Evolutionary conservation across 2,888 invertebrate genomes (phyloP).

Genomic region (Eilema griseolum): DNA sequence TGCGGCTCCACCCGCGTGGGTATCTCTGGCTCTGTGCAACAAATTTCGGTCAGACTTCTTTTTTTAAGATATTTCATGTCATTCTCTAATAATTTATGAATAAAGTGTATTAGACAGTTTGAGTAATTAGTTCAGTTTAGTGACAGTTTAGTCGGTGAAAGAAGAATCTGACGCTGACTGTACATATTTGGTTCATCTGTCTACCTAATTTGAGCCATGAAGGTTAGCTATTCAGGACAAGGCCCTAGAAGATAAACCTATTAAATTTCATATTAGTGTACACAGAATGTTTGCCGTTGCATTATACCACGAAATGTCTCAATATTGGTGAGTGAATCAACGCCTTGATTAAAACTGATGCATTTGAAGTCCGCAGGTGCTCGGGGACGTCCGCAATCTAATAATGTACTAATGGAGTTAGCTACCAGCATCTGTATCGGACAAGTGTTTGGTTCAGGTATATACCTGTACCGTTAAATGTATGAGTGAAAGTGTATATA

Average conservation of each 20-base stretch:
- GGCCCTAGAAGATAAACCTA: not conserved
- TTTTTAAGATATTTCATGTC: too few species aligned
- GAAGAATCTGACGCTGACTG: not conserved
- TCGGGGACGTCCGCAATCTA: conserved; percentile 42
- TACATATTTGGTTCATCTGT: not conserved
- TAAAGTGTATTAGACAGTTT: too few species aligned
- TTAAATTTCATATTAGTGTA: not conserved
- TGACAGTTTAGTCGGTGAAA: too few species aligned
- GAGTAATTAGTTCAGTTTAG: too few species aligned
- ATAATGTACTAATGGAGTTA: conserved; percentile 49
- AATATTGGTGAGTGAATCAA: conserved; percentile 49
- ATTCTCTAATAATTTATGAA: too few species aligned
- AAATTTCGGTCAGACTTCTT: too few species aligned
- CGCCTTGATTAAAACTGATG: conserved; percentile 49
- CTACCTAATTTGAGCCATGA: not conserved
- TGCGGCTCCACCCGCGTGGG: too few species aligned
- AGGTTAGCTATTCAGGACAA: conserved; percentile 5
- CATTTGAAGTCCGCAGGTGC: conserved; percentile 32
- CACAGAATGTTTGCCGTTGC: conserved; percentile 3
- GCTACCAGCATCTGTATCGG: conserved; percentile 25
- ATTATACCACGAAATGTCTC: not conserved
- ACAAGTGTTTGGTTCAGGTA: conserved; percentile 16
- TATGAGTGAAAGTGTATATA: not conserved
- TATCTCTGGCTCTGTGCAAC: too few species aligned
- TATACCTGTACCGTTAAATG: not conserved